Percentiles rank a stretch among this genome's conserved stretches.
phyloP scores from a whole-genome alignment of 2,113 vertebrate species.

The Orthochromis malagaraziensis region DNA sequence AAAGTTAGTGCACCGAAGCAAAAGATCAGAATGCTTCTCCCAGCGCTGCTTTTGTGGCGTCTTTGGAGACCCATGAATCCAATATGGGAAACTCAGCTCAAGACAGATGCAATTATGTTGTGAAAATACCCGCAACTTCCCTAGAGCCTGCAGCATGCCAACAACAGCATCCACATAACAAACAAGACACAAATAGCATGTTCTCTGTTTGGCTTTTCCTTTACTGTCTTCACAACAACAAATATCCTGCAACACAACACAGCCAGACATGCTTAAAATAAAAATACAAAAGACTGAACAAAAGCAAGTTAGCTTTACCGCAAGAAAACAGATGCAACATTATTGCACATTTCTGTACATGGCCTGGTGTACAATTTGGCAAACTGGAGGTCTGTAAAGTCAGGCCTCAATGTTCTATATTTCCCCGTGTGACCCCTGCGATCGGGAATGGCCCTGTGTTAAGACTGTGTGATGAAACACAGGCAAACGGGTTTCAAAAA shows the following conservation, averaged over 20 bases:
- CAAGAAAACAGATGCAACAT: slow-evolving; percentile 3
- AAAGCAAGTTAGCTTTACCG: not conserved
- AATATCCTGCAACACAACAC: slow-evolving; percentile 23
- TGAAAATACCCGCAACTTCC: slow-evolving; percentile 15
- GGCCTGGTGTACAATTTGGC: slow-evolving; percentile 49
- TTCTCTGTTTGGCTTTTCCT: not conserved
- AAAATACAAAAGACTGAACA: slow-evolving; percentile 10
- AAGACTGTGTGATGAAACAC: slow-evolving; percentile 16
- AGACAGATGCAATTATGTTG: not conserved
- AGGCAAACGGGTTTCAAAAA: not conserved
- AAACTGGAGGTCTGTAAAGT: slow-evolving; percentile 21
- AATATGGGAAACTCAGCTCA: not conserved
- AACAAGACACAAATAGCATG: slow-evolving; percentile 8
- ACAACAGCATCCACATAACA: not conserved
- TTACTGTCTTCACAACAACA: slow-evolving; percentile 26
- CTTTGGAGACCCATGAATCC: not conserved
- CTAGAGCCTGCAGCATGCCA: not conserved
- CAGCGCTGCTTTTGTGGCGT: not conserved
- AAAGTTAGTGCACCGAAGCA: not conserved
- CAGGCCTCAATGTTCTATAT: not conserved
- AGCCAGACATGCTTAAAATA: slow-evolving; percentile 29
- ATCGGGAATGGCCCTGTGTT: not conserved
- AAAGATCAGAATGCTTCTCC: not conserved
- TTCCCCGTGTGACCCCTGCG: not conserved
- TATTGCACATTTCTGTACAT: slow-evolving; percentile 47